Base-by-base conservation (phyloP, 2,113 vertebrate species). In the Tringa solitaria region DNA sequence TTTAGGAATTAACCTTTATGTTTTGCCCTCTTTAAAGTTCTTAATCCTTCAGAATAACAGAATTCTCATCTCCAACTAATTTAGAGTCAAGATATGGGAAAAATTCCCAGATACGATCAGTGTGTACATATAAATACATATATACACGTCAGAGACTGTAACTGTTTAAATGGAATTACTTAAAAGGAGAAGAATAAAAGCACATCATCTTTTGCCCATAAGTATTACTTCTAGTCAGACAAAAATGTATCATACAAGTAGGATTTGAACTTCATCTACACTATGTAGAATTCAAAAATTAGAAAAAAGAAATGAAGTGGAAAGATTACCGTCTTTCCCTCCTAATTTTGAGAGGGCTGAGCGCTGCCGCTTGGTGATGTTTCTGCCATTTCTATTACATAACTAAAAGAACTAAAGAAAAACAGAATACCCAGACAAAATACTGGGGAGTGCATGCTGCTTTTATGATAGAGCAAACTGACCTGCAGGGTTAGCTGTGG, bases 61-160 rank as follows among this genome's bases (percentile, higher is more conserved):
- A 73, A 63, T 63, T 56, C 24, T 69, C 14, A 48, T 43, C 59
- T 67, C 35, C 35, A 54, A 27, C 32, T 67, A 32, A 76, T 53
- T 59, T 43, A 61, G 14, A 61, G 41, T 21, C 41, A 63, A 68
- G 54, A 45, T n/a, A 56, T 4, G 5, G 59, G 46, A 67, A 73
- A 87, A 50, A 12, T 50, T 8, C 32, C 33, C 27, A 50, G 23
- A 48, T 43, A 60, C 5, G 8, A 48, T 23, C 53, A 43, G 16
- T 37, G 22, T 35, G 41, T 78, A 78, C 39, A 14, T 32, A 64
- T 17, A 87, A 68, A 63, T 10, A 56, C 12, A 33, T 19, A 26
- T 12, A 51, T 8, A 32, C 2, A 18, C 0, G 0, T 64, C 37
- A 72, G n/a, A 78, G 24, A 41, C 33, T 54, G 28, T 50, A 45